Evolutionary conservation across 2,113 vertebrate genomes (phyloP), one percentile per base, ranked within the genome.

Genomic region (Nettapus auritus): DNA sequence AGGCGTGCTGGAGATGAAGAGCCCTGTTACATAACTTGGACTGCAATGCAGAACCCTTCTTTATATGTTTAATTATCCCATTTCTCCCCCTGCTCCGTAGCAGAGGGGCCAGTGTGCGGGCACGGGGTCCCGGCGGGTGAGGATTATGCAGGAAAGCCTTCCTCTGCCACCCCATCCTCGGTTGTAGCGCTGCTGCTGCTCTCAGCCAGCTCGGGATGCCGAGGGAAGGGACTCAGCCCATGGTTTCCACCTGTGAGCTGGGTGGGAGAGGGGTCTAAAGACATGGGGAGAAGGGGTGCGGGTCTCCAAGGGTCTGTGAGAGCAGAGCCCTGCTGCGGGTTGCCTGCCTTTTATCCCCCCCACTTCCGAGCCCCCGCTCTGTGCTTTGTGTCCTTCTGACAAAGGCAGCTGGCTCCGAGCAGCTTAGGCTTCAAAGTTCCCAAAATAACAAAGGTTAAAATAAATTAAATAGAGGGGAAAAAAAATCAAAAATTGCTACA

Each of bases 1-100:
- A 53, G 95, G 94, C 69, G 96, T 92, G 80, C 93, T 92, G 96
- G 42, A 73, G 53, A 89, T 5, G 22, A 34, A 55, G 87, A 96
- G 93, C n/a, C 0, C 21, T 3, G 91, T 96, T 97, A 96, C 59
- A 90, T 97, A 98, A 97, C 84, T 92, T 7, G 94, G 67, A 96
- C 96, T 97, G 95, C 94, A 97, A 86, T 94, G 88, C 95, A 97
- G 96, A 95, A 36, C 67, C 18, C 36, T 66, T 84, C 56, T 93
- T 98, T 96, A 95, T 95, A 96, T 97, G 97, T 98, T 97, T 98
- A 97, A 97, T 97, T 96, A 96, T 73, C 95, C 77, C 5, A 8
- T 70, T 83, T 71, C 50, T 2, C 12, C 60, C 5, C 2, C 46
- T 5, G 46, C 46, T 3, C 4, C 0, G 6, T 60, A 60, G 87